phyloP scores from a whole-genome alignment of 53 echinoderm and acorn worm species.

The Echinometra lucunter region DNA sequence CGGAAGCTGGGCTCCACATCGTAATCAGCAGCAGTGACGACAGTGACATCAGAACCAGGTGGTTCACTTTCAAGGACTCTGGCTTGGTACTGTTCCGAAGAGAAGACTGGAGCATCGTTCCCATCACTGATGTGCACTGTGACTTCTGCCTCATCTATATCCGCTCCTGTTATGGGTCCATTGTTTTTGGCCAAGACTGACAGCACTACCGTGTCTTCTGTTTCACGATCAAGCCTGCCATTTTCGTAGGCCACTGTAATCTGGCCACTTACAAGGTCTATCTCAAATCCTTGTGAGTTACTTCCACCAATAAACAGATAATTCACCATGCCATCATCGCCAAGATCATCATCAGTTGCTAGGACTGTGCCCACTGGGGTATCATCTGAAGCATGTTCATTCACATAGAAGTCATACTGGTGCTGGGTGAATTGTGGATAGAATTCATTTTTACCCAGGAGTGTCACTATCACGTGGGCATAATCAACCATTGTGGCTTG shows the following conservation, averaged over 20 bases:
- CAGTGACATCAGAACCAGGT: slow-evolving; percentile 76
- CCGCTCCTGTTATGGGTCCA: slow-evolving; percentile 83
- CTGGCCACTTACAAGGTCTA: slow-evolving; percentile 83
- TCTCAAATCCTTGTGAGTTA: slow-evolving; percentile 88
- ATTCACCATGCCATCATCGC: slow-evolving; percentile 84
- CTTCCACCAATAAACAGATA: slow-evolving; percentile 91
- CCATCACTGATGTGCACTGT: slow-evolving; percentile 86
- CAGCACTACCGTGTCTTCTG: slow-evolving; percentile 73
- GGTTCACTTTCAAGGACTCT: slow-evolving; percentile 80
- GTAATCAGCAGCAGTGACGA: slow-evolving; percentile 90
- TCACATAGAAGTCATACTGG: slow-evolving; percentile 86
- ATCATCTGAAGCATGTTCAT: slow-evolving; percentile 91
- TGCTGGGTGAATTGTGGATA: slow-evolving; percentile 85
- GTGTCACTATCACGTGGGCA: slow-evolving; percentile 83
- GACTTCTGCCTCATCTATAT: slow-evolving; percentile 88
- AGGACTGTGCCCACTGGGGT: slow-evolving; percentile 83
- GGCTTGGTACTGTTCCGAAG: slow-evolving; percentile 82
- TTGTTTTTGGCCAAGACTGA: slow-evolving; percentile 93
- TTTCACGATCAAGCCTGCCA: slow-evolving; percentile 90
- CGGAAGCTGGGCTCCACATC: slow-evolving; percentile 84
- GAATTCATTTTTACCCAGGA: slow-evolving; percentile 94
- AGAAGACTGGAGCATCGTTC: slow-evolving; percentile 93
- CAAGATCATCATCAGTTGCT: slow-evolving; percentile 88
- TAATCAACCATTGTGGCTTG: slow-evolving; percentile 76
- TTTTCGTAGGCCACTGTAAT: slow-evolving; percentile 81